phyloP scores from a whole-genome alignment of 2,113 vertebrate species.

The Heliornis fulica region DNA sequence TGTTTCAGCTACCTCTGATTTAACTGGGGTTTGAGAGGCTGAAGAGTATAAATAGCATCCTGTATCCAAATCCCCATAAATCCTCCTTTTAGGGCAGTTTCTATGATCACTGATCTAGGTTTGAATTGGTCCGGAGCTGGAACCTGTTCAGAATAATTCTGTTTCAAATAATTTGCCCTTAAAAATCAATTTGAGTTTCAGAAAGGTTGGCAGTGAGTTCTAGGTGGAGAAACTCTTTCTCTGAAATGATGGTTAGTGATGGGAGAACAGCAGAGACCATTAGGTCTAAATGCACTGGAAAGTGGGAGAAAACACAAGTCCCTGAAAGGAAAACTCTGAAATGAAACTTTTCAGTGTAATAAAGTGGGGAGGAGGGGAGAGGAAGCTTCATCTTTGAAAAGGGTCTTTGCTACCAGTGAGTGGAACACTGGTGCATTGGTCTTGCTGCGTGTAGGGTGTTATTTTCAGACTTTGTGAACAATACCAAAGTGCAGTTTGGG shows the following conservation, averaged over 20 bases:
- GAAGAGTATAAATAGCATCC: background rate
- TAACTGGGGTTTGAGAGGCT: background rate
- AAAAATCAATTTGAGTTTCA: background rate
- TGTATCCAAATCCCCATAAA: accelerated
- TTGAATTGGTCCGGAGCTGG: background rate
- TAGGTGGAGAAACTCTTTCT: background rate
- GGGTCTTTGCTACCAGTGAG: background rate
- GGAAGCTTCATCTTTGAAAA: background rate
- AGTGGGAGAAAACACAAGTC: background rate
- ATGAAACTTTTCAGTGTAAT: background rate
- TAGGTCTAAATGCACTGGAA: background rate
- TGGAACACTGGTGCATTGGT: background rate
- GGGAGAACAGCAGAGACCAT: background rate
- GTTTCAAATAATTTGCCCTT: background rate
- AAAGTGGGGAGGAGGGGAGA: background rate
- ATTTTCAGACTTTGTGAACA: background rate
- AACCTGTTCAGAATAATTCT: too few relatives aligned
- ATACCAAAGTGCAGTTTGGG: background rate
- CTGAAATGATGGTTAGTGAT: background rate
- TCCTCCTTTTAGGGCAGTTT: background rate
- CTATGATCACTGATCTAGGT: accelerated
- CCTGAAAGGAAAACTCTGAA: background rate
- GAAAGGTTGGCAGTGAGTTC: background rate
- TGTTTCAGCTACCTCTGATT: background rate
- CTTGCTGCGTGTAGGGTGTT: background rate